These are phyloP conservation scores for Spea multiplicata DNA, from an alignment of 2,113 vertebrate genomes.

Conservation along the genomic window DNA sequence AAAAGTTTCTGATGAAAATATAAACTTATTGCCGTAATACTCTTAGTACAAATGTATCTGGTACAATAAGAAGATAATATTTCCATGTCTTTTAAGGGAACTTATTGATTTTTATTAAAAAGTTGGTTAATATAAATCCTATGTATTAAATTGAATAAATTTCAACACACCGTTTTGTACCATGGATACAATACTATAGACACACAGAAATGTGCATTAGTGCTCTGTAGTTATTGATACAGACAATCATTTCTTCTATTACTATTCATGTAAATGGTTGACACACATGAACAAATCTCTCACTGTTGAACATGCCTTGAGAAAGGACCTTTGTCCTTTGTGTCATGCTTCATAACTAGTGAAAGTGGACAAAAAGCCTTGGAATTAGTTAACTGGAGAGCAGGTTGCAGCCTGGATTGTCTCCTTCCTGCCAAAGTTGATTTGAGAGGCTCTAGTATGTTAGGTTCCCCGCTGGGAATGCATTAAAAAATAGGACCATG, in stretches of 20 bases:
- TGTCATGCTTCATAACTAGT: constrained; percentile 7
- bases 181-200: neutral
- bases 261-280: neutral
- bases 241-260: neutral
- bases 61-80: too few species aligned
- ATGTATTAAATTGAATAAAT: too few species aligned
- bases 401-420: constrained; percentile 17
- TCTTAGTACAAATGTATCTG: too few species aligned
- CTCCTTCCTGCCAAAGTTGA: constrained; percentile 44
- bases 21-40: too few species aligned
- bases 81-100: too few species aligned
- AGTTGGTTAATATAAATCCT: too few species aligned
- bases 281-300: neutral
- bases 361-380: constrained; percentile 21
- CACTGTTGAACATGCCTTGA: neutral
- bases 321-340: neutral
- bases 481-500: constrained; percentile 41
- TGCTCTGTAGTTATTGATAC: neutral
- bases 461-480: constrained; percentile 37
- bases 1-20: too few species aligned
- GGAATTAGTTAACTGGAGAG: constrained; percentile 30
- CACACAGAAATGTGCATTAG: neutral
- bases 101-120: too few species aligned
- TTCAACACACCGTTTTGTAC: neutral
- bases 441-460: constrained; percentile 44